Evolutionary conservation across 1,140 invertebrate species (phyloP).

Genomic region (Branchinecta lindahli): DNA sequence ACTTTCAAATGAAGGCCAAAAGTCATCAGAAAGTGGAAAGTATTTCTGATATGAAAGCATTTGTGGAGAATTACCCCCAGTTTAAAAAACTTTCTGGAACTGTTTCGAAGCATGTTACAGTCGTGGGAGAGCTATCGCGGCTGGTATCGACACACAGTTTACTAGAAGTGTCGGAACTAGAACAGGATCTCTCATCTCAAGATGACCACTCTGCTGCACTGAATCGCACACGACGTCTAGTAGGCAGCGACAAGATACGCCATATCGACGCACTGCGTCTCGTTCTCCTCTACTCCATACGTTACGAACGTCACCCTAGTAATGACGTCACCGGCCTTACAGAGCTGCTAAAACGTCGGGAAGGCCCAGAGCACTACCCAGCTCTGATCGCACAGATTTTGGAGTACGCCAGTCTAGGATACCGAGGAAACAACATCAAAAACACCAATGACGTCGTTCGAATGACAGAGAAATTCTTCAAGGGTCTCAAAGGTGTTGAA

Average conservation of each 20-base stretch:
- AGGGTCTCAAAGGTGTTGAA: conserved; percentile 80
- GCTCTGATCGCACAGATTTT: conserved; percentile 49
- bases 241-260: conserved; percentile 51
- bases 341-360: conserved; percentile 51
- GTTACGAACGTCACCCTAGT: conserved; percentile 76
- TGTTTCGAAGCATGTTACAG: conserved; percentile 89
- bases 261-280: conserved; percentile 68
- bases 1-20: conserved; percentile 90
- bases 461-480: conserved; percentile 76
- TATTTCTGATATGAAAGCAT: conserved; percentile 96
- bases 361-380: conserved; percentile 36
- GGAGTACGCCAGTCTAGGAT: conserved; percentile 62
- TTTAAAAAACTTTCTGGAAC: conserved; percentile 99
- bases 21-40: conserved; percentile 94
- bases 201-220: conserved; percentile 77
- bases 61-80: conserved; percentile 94
- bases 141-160: conserved; percentile 60
- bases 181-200: conserved; percentile 89
- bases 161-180: conserved; percentile 83
- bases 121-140: conserved; percentile 84
- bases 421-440: conserved; percentile 49
- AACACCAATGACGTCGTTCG: conserved; percentile 73
- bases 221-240: conserved; percentile 52
- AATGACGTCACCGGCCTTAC: conserved; percentile 61
- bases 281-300: conserved; percentile 80